Evolutionary conservation across 2,113 vertebrate species (phyloP).

Genomic region (Pseudonaja textilis): DNA sequence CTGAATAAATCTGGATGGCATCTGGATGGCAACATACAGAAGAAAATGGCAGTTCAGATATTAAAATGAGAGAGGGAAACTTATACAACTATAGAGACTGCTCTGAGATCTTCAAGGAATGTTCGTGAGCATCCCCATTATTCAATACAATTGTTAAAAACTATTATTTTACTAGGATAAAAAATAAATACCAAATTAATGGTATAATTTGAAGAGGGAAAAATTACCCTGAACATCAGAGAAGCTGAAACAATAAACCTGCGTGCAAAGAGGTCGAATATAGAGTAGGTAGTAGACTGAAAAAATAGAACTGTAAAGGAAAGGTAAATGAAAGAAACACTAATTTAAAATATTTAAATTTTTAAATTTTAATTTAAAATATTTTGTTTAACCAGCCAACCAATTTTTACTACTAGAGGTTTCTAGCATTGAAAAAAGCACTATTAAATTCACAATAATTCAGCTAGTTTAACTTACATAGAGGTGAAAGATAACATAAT

Average conservation of each 20-base stretch:
- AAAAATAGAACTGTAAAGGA: not conserved
- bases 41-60: not conserved
- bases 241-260: not conserved
- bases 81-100: not conserved
- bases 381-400: not conserved
- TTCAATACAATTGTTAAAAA: not conserved
- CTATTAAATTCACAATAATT: not conserved
- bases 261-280: not conserved
- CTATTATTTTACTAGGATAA: not conserved
- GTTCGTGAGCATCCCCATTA: not conserved
- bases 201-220: not conserved
- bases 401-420: not conserved
- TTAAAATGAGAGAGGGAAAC: not conserved
- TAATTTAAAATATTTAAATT: no score
- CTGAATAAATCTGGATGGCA: not conserved
- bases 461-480: not conserved
- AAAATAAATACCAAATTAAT: not conserved
- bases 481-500: not conserved
- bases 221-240: not conserved
- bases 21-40: not conserved
- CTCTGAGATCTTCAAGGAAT: not conserved
- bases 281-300: not conserved
- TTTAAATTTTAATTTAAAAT: constrained; percentile 13
- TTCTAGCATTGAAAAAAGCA: not conserved
- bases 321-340: not conserved